These are phyloP conservation scores for Hypotaenidia philippensis DNA, from an alignment of 2,797 vertebrate species.

Conservation along the genomic window DNA sequence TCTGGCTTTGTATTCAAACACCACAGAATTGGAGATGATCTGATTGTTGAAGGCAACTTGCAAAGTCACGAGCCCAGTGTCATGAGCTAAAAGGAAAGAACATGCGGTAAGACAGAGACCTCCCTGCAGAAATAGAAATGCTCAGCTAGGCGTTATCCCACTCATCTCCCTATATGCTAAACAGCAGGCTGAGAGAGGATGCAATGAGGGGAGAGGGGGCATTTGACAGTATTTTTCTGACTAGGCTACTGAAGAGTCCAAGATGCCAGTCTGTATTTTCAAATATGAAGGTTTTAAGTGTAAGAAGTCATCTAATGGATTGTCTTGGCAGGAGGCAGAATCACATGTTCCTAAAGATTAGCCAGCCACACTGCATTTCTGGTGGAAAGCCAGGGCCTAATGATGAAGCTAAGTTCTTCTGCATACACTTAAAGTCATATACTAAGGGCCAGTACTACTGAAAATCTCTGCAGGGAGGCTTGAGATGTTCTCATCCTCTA, in stretches of 20 bases:
- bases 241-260: neutral
- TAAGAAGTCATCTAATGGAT: neutral
- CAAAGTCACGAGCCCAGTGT: constrained; percentile 97
- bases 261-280: neutral
- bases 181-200: neutral
- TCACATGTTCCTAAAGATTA: neutral
- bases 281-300: neutral
- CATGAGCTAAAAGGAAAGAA: constrained; percentile 87
- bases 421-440: neutral
- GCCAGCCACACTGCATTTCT: neutral
- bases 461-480: neutral
- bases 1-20: constrained; percentile 98
- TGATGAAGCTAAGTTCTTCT: neutral
- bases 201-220: neutral
- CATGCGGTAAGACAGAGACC: neutral
- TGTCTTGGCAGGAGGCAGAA: neutral
- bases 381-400: neutral
- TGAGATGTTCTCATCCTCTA: neutral
- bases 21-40: constrained; percentile 98
- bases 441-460: neutral
- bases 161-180: neutral
- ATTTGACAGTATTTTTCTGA: neutral
- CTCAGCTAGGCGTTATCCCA: neutral
- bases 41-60: constrained; percentile 99
- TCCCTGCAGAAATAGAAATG: neutral